Conservation (phyloP, 2,113 vertebrate genomes). For the Passer montanus region DNA sequence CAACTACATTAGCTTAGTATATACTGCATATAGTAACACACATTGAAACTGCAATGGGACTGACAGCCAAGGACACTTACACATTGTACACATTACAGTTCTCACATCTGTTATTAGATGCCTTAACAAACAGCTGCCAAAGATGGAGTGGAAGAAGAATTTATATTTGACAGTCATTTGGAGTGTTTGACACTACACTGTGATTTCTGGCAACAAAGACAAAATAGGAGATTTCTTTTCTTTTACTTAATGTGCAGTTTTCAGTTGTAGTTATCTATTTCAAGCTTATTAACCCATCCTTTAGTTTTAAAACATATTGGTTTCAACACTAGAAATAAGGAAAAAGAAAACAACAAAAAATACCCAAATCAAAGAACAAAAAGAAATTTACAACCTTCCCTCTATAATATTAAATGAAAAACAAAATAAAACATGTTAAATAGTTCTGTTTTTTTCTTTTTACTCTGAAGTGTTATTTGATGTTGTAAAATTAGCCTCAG, state of each 20-base stretch:
- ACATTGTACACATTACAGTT: conserved; percentile 95
- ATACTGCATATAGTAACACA: conserved; percentile 99
- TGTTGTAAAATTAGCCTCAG: conserved; percentile 88
- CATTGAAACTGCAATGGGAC: conserved; percentile 97
- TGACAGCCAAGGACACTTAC: conserved; percentile 98
- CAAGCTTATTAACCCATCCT: conserved; percentile 93
- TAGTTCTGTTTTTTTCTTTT: conserved; percentile 73
- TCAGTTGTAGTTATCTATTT: conserved; percentile 89
- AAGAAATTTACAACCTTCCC: conserved; percentile 72
- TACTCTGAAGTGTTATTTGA: conserved; percentile 81
- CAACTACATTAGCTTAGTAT: conserved; percentile 99
- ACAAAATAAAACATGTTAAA: conserved; percentile 80
- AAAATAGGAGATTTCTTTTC: conserved; percentile 83
- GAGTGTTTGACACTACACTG: conserved; percentile 93
- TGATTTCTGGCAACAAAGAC: conserved; percentile 94
- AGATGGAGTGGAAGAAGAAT: conserved; percentile 89
- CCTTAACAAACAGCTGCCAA: conserved; percentile 91
- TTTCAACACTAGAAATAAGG: conserved; percentile 76
- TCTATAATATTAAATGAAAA: conserved; percentile 76
- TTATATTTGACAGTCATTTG: conserved; percentile 85
- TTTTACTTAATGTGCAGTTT: conserved; percentile 83
- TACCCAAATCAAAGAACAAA: conserved; percentile 56
- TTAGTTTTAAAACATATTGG: conserved; percentile 83
- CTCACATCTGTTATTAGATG: conserved; percentile 96
- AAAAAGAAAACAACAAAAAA: conserved; percentile 63